Percentiles rank a stretch among this genome's conserved stretches.
These are phyloP conservation scores for Benitochromis conjunctus DNA, from an alignment of 2,113 vertebrate genomes.

Conservation along the genomic window DNA sequence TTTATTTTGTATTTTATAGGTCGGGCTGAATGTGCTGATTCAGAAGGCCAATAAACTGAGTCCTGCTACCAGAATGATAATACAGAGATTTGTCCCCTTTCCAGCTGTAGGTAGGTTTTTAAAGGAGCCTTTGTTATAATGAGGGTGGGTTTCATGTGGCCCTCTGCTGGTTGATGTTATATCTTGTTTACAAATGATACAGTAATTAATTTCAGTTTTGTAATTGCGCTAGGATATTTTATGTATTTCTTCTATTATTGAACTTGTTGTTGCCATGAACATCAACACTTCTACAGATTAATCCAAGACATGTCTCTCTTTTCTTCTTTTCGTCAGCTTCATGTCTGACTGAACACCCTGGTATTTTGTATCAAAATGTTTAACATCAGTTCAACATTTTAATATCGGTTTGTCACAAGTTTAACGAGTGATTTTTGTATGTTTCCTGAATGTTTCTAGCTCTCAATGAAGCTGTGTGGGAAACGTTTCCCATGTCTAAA, in stretches of 20 bases:
- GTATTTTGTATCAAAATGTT: neutral
- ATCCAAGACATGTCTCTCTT: neutral
- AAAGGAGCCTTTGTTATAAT: neutral
- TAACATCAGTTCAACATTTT: neutral
- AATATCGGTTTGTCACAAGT: neutral
- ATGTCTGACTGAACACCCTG: neutral
- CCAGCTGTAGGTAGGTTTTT: conserved; percentile 89
- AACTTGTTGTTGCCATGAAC: neutral
- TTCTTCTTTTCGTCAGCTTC: neutral
- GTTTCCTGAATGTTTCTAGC: neutral
- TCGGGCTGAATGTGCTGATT: conserved; percentile 93
- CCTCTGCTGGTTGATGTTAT: neutral
- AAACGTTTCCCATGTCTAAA: neutral
- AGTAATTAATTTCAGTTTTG: neutral
- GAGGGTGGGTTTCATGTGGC: neutral
- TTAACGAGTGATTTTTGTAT: neutral
- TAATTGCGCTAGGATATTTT: neutral
- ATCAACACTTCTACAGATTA: neutral
- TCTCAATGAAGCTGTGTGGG: neutral
- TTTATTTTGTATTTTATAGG: conserved; percentile 64
- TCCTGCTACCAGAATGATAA: conserved; percentile 87
- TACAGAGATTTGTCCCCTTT: conserved; percentile 95
- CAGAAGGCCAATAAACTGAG: conserved; percentile 90
- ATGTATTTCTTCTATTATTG: neutral
- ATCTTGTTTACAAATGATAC: neutral